Base-by-base conservation (phyloP, 2,888 invertebrate genomes). In the Agriopis aurantiaria region DNA sequence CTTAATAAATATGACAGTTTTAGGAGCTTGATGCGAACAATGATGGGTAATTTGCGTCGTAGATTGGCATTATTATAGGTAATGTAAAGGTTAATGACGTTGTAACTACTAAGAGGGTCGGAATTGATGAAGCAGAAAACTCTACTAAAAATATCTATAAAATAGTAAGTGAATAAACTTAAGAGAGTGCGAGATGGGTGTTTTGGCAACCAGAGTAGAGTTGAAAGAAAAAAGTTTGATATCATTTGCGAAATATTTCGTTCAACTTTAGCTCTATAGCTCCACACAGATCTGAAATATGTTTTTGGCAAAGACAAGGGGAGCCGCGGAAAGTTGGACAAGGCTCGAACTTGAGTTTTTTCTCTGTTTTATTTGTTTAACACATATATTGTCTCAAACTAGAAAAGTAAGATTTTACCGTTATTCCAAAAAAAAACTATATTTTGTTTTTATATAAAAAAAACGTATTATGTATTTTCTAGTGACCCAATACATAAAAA, bases 11-110 rank as follows among this genome's bases (percentile, higher is more conserved):
- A 79, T 75, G 77, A 78, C 75, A 72, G 72, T 68, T 76, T 76
- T 70, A 73, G 75, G 72, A 72, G 73, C 73, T 74, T 72, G 70
- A 69, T 76, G 77, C 73, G 74, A 72, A 64, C 72, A 58, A 72
- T 72, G 76, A 76, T 78, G 78, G 77, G 73, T 78, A 76, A 80
- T 77, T 81, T 80, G 75, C 76, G 71, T 67, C 68, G 75, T 74
- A 66, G 75, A 75, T 77, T 78, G 75, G 71, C 74, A 79, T 77
- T 79, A 76, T 71, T 71, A 75, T 71, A 57, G 73, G 75, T 76
- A 76, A 71, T 72, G 77, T 77, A 77, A 79, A 82, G 80, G 82
- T 79, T 80, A 82, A 82, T 81, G 79, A 79, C 74, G 73, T 73
- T 75, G 74, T 77, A 74, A 74, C 76, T 77, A 76, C 76, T 78